Percentiles rank a stretch among this genome's conserved stretches.
Conservation (phyloP, 2,888 invertebrate genomes). For the Diplazon laetatorius region DNA sequence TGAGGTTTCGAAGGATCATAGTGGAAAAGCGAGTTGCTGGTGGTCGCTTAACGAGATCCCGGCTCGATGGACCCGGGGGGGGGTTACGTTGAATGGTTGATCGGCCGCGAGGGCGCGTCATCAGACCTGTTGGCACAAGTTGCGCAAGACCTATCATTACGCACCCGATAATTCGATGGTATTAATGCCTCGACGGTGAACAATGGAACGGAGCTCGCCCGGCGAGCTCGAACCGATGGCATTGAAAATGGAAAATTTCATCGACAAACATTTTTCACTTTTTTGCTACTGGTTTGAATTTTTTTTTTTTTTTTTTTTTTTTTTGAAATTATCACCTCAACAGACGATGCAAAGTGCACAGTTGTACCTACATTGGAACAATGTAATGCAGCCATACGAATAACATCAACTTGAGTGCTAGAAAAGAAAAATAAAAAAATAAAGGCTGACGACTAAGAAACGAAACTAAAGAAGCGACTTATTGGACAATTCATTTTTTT, state of each 20-base stretch:
- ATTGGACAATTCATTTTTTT: too few relatives aligned
- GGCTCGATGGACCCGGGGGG: neutral
- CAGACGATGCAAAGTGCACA: too few relatives aligned
- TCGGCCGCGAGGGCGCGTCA: slow-evolving; percentile 53
- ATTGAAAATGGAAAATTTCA: slow-evolving; percentile 32
- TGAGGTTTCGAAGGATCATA: neutral
- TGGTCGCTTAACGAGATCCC: slow-evolving; percentile 28
- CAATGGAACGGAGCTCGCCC: slow-evolving; percentile 47
- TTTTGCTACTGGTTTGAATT: slow-evolving; percentile 2
- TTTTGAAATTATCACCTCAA: too few relatives aligned
- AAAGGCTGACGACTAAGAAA: too few relatives aligned
- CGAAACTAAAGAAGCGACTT: too few relatives aligned
- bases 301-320: too few relatives aligned
- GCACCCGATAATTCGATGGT: slow-evolving; percentile 56
- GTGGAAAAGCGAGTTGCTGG: slow-evolving; percentile 4
- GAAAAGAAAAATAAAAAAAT: too few relatives aligned
- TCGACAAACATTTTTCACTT: neutral
- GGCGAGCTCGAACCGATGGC: slow-evolving; percentile 3
- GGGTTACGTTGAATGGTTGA: slow-evolving; percentile 21
- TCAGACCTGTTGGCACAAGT: slow-evolving; percentile 57
- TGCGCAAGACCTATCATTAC: slow-evolving; percentile 56
- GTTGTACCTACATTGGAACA: too few relatives aligned
- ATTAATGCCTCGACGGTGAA: slow-evolving; percentile 47
- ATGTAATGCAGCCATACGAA: too few relatives aligned
- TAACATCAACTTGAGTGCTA: too few relatives aligned